phyloP scores from a whole-genome alignment of 1,140 invertebrate species.

The Drosophila bocki region DNA sequence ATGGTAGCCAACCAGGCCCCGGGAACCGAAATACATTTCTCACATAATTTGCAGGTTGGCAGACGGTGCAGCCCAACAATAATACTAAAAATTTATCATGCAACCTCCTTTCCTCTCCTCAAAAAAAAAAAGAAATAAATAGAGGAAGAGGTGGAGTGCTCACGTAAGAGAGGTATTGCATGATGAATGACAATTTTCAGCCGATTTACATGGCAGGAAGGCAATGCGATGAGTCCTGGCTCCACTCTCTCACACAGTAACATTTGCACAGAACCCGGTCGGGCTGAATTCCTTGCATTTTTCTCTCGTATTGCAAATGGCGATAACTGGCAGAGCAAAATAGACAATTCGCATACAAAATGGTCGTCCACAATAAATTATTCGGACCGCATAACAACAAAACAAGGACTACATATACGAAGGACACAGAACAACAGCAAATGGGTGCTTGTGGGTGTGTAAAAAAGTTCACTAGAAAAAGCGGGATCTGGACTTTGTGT shows the following conservation, averaged over 20 bases:
- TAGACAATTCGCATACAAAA: slow-evolving; percentile 33
- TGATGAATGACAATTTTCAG: slow-evolving; percentile 78
- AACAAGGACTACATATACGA: slow-evolving; percentile 15
- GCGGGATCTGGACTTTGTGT: neutral
- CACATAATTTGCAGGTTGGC: slow-evolving; percentile 51
- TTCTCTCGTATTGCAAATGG: slow-evolving; percentile 45
- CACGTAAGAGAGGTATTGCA: slow-evolving; percentile 34
- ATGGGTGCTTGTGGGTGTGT: neutral
- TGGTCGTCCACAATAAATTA: slow-evolving; percentile 35
- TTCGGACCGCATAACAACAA: slow-evolving; percentile 32
- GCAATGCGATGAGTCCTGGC: slow-evolving; percentile 28
- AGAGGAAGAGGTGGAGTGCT: neutral
- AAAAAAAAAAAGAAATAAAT: slow-evolving; percentile 8
- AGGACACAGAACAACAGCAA: neutral
- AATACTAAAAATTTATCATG: slow-evolving; percentile 59
- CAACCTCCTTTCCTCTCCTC: neutral
- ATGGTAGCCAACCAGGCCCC: neutral
- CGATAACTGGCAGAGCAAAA: slow-evolving; percentile 45
- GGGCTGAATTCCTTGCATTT: slow-evolving; percentile 43
- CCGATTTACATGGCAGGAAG: slow-evolving; percentile 49
- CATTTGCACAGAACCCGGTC: slow-evolving; percentile 5
- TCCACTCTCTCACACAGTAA: slow-evolving; percentile 5
- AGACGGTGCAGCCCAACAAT: slow-evolving; percentile 36
- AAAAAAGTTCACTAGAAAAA: slow-evolving; percentile 11
- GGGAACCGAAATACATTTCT: slow-evolving; percentile 23